phyloP scores from a whole-genome alignment of 2,113 vertebrate species.

The Odobenus rosmarus region DNA sequence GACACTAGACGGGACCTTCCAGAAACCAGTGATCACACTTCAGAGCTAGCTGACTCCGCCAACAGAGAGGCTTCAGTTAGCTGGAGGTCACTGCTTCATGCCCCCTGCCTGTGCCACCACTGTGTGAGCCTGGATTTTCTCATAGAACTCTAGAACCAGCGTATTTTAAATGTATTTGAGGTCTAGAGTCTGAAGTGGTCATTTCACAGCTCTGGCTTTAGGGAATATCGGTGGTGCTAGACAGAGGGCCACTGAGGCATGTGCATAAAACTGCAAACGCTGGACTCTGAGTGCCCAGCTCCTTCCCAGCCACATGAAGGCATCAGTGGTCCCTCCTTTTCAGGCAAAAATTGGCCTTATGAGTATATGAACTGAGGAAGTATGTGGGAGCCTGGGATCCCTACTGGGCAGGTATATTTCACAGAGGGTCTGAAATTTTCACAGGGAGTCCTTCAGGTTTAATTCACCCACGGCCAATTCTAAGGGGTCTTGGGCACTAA shows the following conservation, averaged over 20 bases:
- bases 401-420: background rate
- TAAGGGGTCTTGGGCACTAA: background rate
- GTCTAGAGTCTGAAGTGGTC: background rate
- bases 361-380: background rate
- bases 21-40: background rate
- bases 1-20: background rate
- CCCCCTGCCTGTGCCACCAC: no score
- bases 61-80: background rate
- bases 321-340: background rate
- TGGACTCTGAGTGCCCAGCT: background rate
- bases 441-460: background rate
- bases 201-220: background rate
- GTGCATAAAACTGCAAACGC: rapidly evolving
- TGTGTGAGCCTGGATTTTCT: background rate
- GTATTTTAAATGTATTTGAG: background rate
- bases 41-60: no score
- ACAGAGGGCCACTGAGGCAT: background rate
- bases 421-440: background rate
- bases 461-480: background rate
- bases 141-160: background rate
- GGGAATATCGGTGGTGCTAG: background rate
- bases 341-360: background rate
- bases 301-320: background rate
- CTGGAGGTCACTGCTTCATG: background rate
- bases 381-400: background rate